A percentile compares a stretch with the other conserved stretches of the same genome.
Conservation (phyloP, 2,113 vertebrate species). For the Choloepus hoffmanni region DNA sequence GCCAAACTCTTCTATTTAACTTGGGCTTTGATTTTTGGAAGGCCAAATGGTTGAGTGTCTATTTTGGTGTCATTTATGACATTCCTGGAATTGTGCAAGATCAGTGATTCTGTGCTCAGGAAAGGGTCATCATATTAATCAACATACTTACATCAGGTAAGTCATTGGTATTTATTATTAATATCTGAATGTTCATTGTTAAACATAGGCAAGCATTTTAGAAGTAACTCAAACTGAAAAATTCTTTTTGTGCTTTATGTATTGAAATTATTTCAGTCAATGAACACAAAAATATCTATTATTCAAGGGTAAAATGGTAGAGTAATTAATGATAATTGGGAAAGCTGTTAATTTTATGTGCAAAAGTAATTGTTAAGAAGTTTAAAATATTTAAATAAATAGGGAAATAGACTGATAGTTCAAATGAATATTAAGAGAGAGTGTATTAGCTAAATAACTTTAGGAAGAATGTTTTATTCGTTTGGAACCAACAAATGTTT, state of each 20-base stretch:
- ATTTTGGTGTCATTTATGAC: neutral
- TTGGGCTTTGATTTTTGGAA: neutral
- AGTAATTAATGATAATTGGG: constrained; percentile 52
- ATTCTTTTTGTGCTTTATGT: neutral
- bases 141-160: neutral
- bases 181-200: neutral
- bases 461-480: constrained; percentile 54
- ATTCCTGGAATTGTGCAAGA: neutral
- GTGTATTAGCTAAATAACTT: constrained; percentile 59
- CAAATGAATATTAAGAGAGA: neutral
- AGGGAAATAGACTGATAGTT: constrained; percentile 48
- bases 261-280: constrained; percentile 19
- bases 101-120: neutral
- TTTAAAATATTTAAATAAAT: constrained; percentile 66
- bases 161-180: neutral
- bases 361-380: constrained; percentile 54
- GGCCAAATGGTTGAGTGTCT: neutral
- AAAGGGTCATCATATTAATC: neutral
- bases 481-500: constrained; percentile 61
- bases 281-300: constrained; percentile 10
- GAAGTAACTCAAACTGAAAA: neutral
- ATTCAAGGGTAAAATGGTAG: constrained; percentile 20
- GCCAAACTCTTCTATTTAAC: neutral
- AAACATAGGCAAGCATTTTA: constrained; percentile 25
- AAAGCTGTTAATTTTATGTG: constrained; percentile 61